Base-by-base conservation (phyloP, 1,140 invertebrate species). In the Myzus persicae region DNA sequence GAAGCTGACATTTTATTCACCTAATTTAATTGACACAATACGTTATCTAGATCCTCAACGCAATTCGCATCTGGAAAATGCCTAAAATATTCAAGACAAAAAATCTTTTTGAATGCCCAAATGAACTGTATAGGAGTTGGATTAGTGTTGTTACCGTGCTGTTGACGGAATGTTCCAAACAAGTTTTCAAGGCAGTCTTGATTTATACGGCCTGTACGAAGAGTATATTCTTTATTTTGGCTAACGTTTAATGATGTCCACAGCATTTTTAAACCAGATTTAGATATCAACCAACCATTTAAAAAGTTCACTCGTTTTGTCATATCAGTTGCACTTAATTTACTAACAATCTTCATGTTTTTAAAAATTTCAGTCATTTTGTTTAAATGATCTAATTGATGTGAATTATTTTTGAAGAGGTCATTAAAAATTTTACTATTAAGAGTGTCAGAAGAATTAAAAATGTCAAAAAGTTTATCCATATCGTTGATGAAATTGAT, bases 401-500 rank as follows among this genome's bases (percentile, higher is more conserved):
- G 90, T 31, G 14, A 3, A 20, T 11, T 2, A 44, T 76, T 76
- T 89, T 26, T 54, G 36, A 51, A 89, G 38, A n/a, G 44, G 36
- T 36, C 7, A 88, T 59, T 90, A 59, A 2, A 67, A 11, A 85
- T 85, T 44, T 85, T 44, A 1, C 84, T 44, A 44, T 84, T 44
- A 5, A 42, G 22, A 5, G 40, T 44, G 44, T n/a, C 42, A 31
- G 9, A 44, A 18, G 24, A 85, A 85, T 85, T 42, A 8, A 85
- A 85, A 40, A 84, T 84, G n/a, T 91, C 54, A 91, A 91, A 91
- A 5, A 76, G 24, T 22, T 44, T 76, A n/a, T 91, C 11, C 90
- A 91, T 89, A 31, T 24, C 14, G 18, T n/a, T 87, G 31, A 87
- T 87, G n/a, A 87, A 46, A 46, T 87, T 42, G 1, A 87, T 81